Percentiles rank a stretch among this genome's conserved stretches.
Conservation (phyloP, 2,797 vertebrate genomes). For the Arctocebus calabarensis region DNA sequence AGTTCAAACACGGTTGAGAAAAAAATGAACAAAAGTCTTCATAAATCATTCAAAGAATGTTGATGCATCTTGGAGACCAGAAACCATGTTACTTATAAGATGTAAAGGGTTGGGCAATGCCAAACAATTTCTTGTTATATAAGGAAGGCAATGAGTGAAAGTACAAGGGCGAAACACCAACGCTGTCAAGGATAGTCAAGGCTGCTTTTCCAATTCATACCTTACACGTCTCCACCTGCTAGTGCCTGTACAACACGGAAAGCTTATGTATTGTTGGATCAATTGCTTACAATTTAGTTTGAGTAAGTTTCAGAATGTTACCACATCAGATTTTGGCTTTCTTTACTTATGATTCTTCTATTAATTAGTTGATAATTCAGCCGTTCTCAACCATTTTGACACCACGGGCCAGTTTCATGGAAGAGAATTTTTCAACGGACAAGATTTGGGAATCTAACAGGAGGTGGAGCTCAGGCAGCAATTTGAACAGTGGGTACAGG, state of each 20-base stretch:
- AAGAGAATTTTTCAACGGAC: no score
- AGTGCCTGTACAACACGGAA: neutral
- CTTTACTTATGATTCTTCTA: neutral
- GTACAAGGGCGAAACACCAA: neutral
- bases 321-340: neutral
- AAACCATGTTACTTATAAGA: neutral
- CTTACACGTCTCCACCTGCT: neutral
- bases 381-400: no score
- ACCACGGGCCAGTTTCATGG: no score
- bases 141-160: neutral
- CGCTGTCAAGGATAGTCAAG: no score
- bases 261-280: neutral
- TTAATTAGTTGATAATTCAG: neutral
- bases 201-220: neutral
- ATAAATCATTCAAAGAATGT: slow-evolving; percentile 27
- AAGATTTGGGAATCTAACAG: no score
- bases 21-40: neutral
- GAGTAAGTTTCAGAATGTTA: neutral
- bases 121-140: neutral
- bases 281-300: neutral
- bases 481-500: no score
- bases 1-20: neutral
- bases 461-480: no score
- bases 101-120: neutral
- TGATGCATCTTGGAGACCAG: neutral